phyloP scores from a whole-genome alignment of 2,888 invertebrate species.

The Hermaeophaga mercurialis region DNA sequence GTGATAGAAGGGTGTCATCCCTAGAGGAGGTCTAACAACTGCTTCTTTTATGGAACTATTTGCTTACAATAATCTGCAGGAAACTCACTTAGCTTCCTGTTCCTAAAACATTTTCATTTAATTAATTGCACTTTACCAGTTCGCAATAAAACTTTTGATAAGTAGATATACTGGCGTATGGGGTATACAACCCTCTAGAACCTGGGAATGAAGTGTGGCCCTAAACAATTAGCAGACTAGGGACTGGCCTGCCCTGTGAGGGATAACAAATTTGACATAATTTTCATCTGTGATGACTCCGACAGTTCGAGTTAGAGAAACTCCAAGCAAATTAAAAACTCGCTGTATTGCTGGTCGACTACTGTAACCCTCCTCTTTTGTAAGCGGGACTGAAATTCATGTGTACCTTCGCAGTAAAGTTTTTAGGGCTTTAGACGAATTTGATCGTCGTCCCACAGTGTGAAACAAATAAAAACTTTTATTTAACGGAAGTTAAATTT shows the following conservation, averaged over 20 bases:
- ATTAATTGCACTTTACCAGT: too few relatives aligned
- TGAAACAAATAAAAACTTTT: constrained; percentile 23
- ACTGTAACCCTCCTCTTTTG: background rate
- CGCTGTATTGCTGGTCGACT: background rate
- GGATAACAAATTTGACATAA: constrained; percentile 10
- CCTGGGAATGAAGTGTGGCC: background rate
- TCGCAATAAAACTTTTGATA: too few relatives aligned
- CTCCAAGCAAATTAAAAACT: constrained; percentile 10
- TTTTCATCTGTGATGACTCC: constrained; percentile 9
- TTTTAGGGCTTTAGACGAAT: constrained; percentile 4
- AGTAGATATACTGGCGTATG: background rate
- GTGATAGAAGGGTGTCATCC: too few relatives aligned
- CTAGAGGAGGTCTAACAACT: too few relatives aligned
- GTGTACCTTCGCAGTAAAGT: constrained; percentile 6
- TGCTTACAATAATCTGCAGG: too few relatives aligned
- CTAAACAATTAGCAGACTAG: constrained; percentile 3
- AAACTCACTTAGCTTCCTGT: too few relatives aligned
- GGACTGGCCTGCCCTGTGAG: background rate
- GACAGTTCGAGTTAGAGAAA: background rate
- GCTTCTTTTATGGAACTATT: too few relatives aligned
- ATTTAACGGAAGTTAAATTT: constrained; percentile 12
- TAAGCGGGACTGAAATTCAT: constrained; percentile 3
- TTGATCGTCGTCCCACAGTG: background rate
- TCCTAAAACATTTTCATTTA: too few relatives aligned
- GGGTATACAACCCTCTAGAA: background rate